A percentile compares a stretch with the other conserved stretches of the same genome.
Evolutionary conservation across 2,888 invertebrate genomes (phyloP).

Genomic region (Mimumesa dahlbomi): DNA sequence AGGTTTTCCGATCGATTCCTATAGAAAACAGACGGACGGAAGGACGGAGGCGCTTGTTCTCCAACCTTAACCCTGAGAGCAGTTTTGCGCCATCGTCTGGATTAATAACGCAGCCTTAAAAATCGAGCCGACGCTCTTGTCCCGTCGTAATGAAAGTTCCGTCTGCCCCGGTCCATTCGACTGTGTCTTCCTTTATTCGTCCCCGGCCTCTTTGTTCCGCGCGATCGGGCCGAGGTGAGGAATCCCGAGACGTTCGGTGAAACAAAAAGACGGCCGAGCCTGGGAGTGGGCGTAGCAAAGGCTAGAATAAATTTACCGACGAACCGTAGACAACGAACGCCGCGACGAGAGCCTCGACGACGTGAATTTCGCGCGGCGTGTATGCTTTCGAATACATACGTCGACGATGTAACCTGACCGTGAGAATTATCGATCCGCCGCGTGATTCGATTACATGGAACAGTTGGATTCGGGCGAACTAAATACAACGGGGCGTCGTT

Average conservation of each 20-base stretch:
- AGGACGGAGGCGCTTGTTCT: too few relatives aligned
- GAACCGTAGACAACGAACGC: slow-evolving; percentile 9
- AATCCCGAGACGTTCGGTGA: slow-evolving; percentile 38
- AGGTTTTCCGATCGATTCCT: too few relatives aligned
- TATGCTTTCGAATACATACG: neutral
- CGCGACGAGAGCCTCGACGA: too few relatives aligned
- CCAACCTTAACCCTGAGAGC: slow-evolving; percentile 1
- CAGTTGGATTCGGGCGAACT: too few relatives aligned
- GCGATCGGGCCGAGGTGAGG: slow-evolving; percentile 48
- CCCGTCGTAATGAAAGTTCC: slow-evolving; percentile 45
- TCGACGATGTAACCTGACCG: slow-evolving; percentile 32
- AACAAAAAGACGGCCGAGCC: slow-evolving; percentile 26
- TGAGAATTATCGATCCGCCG: slow-evolving; percentile 16
- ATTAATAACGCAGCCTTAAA: slow-evolving; percentile 36
- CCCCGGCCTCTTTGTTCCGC: neutral
- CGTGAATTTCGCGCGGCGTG: neutral
- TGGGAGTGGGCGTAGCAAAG: slow-evolving; percentile 34
- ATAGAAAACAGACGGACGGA: too few relatives aligned
- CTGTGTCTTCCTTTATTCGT: slow-evolving; percentile 1
- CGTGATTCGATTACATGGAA: slow-evolving; percentile 1
- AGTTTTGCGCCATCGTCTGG: slow-evolving; percentile 21
- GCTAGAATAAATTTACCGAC: slow-evolving; percentile 44
- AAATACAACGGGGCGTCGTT: too few relatives aligned
- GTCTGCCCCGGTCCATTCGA: slow-evolving; percentile 13
- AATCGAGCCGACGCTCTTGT: slow-evolving; percentile 4